These are phyloP conservation scores for Pyrgus malvae DNA, from an alignment of 2,888 invertebrate genomes.

Conservation along the genomic window DNA sequence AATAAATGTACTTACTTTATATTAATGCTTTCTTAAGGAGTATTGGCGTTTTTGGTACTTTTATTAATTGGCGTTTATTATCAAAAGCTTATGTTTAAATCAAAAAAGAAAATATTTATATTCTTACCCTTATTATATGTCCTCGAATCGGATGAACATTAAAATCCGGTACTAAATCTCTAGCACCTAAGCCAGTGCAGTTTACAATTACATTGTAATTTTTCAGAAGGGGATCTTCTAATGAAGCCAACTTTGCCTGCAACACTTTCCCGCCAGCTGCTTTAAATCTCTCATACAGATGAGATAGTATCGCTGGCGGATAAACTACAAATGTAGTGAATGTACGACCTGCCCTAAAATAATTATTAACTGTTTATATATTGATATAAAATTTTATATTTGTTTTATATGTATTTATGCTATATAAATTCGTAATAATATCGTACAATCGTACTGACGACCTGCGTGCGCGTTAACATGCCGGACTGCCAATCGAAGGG, in stretches of 20 bases:
- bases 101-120: background rate
- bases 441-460: too few relatives aligned
- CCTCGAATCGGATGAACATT: conserved; percentile 86
- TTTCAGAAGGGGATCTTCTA: conserved; percentile 69
- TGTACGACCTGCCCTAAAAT: conserved; percentile 81
- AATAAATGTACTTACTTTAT: too few relatives aligned
- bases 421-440: too few relatives aligned
- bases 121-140: conserved; percentile 84
- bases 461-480: too few relatives aligned
- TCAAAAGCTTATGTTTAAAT: background rate
- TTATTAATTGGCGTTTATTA: background rate
- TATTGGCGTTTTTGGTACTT: background rate
- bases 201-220: conserved; percentile 88
- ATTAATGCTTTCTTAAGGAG: too few relatives aligned
- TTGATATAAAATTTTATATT: background rate
- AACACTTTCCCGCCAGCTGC: conserved; percentile 83
- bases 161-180: conserved; percentile 83
- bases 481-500: too few relatives aligned
- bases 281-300: conserved; percentile 83
- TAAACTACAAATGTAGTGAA: conserved; percentile 87
- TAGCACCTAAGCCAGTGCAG: conserved; percentile 88
- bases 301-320: conserved; percentile 84
- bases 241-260: conserved; percentile 44
- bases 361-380: too few relatives aligned
- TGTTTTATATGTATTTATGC: background rate